Evolutionary conservation across 1,140 invertebrate species (phyloP).

Genomic region (Drosophila eugracilis): DNA sequence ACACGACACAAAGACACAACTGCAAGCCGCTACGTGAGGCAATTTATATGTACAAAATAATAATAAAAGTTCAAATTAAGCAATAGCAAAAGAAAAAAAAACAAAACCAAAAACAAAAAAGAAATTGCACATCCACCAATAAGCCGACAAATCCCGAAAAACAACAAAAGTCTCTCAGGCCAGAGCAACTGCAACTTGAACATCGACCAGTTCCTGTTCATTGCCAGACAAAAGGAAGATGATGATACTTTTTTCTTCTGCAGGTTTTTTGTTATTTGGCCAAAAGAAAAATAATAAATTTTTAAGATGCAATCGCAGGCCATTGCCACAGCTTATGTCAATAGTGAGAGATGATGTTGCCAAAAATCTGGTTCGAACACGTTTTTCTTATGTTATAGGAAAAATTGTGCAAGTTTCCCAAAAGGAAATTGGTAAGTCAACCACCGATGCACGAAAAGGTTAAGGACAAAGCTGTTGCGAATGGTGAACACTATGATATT

Average conservation of each 20-base stretch:
- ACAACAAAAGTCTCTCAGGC: conserved; percentile 30
- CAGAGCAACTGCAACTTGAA: conserved; percentile 11
- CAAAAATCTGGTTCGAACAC: conserved; percentile 59
- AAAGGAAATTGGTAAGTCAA: conserved; percentile 56
- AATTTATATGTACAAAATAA: conserved; percentile 57
- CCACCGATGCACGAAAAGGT: conserved; percentile 64
- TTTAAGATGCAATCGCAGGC: conserved; percentile 55
- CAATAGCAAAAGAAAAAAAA: conserved; percentile 52
- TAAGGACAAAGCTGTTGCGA: conserved; percentile 56
- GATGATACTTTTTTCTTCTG: conserved; percentile 55
- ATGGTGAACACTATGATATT: not conserved
- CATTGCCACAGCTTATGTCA: conserved; percentile 66
- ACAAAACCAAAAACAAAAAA: conserved; percentile 38
- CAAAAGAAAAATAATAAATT: conserved; percentile 11
- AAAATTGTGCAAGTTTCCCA: conserved; percentile 56
- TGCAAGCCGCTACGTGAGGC: conserved; percentile 50
- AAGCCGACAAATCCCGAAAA: conserved; percentile 30
- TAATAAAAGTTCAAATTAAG: conserved; percentile 69
- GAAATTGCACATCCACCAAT: conserved; percentile 51
- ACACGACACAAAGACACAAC: conserved; percentile 68
- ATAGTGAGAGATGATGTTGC: conserved; percentile 55
- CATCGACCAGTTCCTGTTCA: conserved; percentile 64
- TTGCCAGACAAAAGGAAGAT: conserved; percentile 72
- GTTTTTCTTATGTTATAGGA: conserved; percentile 50
- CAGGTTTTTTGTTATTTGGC: conserved; percentile 39